phyloP scores from a whole-genome alignment of 2,797 vertebrate species.

The Harpagifer antarcticus region DNA sequence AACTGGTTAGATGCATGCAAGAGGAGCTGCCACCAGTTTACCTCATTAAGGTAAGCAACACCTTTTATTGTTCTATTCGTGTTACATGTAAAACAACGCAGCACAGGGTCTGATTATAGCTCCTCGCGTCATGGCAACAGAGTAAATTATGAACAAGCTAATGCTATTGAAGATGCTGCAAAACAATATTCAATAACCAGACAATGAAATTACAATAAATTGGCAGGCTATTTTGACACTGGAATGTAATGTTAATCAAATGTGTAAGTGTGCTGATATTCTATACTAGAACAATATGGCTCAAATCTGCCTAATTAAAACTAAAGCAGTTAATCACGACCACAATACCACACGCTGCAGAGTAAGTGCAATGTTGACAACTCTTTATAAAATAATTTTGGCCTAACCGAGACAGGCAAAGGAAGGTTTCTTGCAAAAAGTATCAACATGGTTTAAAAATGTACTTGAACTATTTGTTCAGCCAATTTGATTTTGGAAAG shows the following conservation, averaged over 20 bases:
- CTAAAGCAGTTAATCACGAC: background rate
- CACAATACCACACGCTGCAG: background rate
- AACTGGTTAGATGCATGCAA: conserved; percentile 18
- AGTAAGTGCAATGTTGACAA: no score
- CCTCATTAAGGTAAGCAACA: conserved; percentile 12
- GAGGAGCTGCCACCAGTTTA: conserved; percentile 7
- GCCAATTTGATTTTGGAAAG: conserved; percentile 23
- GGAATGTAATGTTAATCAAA: background rate
- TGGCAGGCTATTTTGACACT: background rate
- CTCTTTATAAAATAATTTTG: background rate
- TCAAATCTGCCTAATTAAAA: background rate
- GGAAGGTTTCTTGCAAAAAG: conserved; percentile 11
- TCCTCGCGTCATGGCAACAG: background rate
- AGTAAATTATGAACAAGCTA: background rate
- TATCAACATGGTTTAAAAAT: conserved; percentile 12
- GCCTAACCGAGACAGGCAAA: background rate
- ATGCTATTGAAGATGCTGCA: background rate
- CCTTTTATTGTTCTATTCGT: conserved; percentile 9
- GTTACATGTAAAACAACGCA: conserved; percentile 14
- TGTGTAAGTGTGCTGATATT: background rate
- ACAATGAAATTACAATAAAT: background rate
- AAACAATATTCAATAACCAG: background rate
- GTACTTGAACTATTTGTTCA: conserved; percentile 1
- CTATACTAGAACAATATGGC: background rate
- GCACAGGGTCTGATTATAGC: conserved; percentile 1